phyloP scores from a whole-genome alignment of 53 echinoderm and acorn worm species.

The Henricia sp. region DNA sequence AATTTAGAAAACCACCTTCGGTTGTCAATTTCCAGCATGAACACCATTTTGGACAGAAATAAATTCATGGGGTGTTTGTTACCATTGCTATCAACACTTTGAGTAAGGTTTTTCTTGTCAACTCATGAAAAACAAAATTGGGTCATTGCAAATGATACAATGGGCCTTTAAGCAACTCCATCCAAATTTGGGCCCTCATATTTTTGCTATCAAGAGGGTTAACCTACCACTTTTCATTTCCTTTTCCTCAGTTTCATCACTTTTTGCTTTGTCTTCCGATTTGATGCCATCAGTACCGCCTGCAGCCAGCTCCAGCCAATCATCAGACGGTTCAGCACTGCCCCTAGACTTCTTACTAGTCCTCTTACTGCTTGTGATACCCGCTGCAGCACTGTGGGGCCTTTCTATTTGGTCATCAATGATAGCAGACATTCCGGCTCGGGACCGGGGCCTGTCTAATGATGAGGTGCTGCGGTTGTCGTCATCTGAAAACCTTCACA shows the following conservation, averaged over 20 bases:
- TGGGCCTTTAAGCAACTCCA: too few species aligned
- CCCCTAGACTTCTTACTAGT: conserved; percentile 46
- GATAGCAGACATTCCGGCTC: conserved; percentile 51
- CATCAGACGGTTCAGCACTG: conserved; percentile 9
- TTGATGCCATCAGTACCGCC: background rate
- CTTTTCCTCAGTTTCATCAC: background rate
- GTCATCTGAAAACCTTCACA: conserved; percentile 75
- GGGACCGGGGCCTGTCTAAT: conserved; percentile 68
- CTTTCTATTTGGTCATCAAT: conserved; percentile 24
- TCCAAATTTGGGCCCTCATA: background rate
- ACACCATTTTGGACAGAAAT: too few species aligned
- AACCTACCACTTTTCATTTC: conserved; percentile 11
- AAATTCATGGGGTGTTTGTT: too few species aligned
- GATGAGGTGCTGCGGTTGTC: conserved; percentile 36
- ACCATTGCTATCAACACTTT: too few species aligned
- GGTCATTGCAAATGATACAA: too few species aligned
- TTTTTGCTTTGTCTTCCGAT: conserved; percentile 22
- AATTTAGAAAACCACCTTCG: too few species aligned
- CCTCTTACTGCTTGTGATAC: background rate
- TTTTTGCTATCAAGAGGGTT: background rate
- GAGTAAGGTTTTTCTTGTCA: too few species aligned
- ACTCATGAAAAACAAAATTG: too few species aligned
- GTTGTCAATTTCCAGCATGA: too few species aligned
- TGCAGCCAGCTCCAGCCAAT: conserved; percentile 62
- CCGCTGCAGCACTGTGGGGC: conserved; percentile 27